Conservation (phyloP, 1,140 invertebrate species). For the Macrosteles quadrilineatus region DNA sequence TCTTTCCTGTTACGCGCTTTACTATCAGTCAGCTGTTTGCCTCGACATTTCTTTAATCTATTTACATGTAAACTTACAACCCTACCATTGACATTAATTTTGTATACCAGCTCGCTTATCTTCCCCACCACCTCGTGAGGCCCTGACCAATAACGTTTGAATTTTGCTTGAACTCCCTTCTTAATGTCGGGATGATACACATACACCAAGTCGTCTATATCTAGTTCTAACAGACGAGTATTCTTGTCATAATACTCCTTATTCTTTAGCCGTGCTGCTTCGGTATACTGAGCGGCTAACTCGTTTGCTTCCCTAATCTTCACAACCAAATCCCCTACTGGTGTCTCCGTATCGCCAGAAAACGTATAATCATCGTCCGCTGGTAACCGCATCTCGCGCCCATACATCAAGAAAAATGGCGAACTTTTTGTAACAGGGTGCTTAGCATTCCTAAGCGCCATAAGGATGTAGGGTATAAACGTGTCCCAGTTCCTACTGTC, state of each 20-base stretch:
- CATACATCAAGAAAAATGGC: constrained; percentile 9
- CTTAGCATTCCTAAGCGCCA: not conserved
- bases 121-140: not conserved
- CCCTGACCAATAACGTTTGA: constrained; percentile 10
- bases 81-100: too few species aligned
- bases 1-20: too few species aligned
- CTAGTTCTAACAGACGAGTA: not conserved
- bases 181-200: not conserved
- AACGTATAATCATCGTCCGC: not conserved
- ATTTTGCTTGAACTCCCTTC: not conserved
- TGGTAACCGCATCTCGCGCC: constrained; percentile 1
- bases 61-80: too few species aligned
- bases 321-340: not conserved
- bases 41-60: too few species aligned
- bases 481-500: not conserved
- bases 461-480: not conserved
- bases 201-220: not conserved
- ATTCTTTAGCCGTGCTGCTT: not conserved
- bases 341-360: not conserved
- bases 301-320: not conserved
- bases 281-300: constrained; percentile 2
- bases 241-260: constrained; percentile 3
- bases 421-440: not conserved
- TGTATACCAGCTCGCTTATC: not conserved
- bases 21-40: too few species aligned